Evolutionary conservation across 2,888 invertebrate genomes (phyloP), one percentile per base, ranked within the genome.

Genomic region (Oscheius sp.): DNA sequence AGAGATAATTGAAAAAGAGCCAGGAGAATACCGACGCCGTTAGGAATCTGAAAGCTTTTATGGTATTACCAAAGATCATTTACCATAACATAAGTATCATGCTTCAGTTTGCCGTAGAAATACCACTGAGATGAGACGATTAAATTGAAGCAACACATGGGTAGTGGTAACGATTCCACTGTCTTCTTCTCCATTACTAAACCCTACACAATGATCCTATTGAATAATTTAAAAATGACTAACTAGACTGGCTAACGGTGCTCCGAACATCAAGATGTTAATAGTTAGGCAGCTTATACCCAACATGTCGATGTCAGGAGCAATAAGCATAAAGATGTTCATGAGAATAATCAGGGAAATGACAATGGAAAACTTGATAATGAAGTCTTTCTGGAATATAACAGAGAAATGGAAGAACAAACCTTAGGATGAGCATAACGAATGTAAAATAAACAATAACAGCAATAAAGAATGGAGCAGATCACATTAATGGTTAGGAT

Each of bases 91-190:
- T 92, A 93, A 68, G 88, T 86, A 86, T 94, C 92, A 72, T 90
- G 87, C 67, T 94, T 89, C 45, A 92, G 90, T 75, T 91, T 89
- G 24, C 93, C 94, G 86, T 94, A 94, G 0, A 92, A 84, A 62
- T 92, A 88, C 94, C 94, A 94, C 85, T 91, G 90, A 71, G 90
- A 89, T 28, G 92, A 90, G n/a, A 94, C 93, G 6, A 94, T 83
- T 22, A 93, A 90, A 72, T 93, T 94, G 80, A 92, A 91, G 47
- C 93, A 87, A 81, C 94, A 94, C 73, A 95, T 89, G 5, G 94
- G 93, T 86, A 95, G 93, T 3, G 95, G 94, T 87, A 96, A 89
- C 36, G 91, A 56, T 6, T 66, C 66, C 24, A 26, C 26, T 26
- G 92, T 91, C 20, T 91, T 92, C 83, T 88, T 89, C 28, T 36